These are phyloP conservation scores for Neotoxoptera formosana DNA, from an alignment of 1,140 invertebrate genomes.

Conservation along the genomic window DNA sequence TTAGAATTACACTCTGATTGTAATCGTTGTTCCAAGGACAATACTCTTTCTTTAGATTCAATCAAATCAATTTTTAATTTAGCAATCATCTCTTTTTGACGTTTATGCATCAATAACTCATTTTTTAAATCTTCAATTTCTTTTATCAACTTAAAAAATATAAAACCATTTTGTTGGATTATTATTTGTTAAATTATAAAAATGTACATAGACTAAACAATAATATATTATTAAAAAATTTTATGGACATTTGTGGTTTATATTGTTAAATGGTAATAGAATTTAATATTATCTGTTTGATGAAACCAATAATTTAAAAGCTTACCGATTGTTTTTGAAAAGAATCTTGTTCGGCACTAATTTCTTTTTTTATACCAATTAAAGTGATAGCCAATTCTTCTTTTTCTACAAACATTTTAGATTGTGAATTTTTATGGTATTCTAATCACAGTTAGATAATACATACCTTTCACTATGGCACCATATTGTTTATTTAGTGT, in stretches of 20 bases:
- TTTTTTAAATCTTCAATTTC: conserved; percentile 51
- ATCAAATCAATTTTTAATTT: conserved; percentile 45
- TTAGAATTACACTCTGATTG: conserved; percentile 35
- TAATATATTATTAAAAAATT: too few relatives aligned
- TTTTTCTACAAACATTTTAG: conserved; percentile 40
- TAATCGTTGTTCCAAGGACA: conserved; percentile 45
- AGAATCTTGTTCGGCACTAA: background rate
- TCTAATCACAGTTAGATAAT: background rate
- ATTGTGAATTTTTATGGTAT: background rate
- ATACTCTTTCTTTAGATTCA: conserved; percentile 49
- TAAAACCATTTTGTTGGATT: background rate
- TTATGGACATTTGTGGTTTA: too few relatives aligned
- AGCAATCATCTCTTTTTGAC: conserved; percentile 52
- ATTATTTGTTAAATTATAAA: too few relatives aligned
- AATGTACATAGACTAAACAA: too few relatives aligned
- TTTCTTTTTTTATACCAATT: conserved; percentile 39
- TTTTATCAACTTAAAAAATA: conserved; percentile 28
- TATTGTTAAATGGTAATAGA: background rate
- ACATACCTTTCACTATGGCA: conserved; percentile 25
- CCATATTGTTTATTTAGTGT: conserved; percentile 37
- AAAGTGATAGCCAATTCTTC: conserved; percentile 45
- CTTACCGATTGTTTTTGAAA: conserved; percentile 34
- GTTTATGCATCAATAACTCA: conserved; percentile 26
- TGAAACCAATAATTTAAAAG: background rate
- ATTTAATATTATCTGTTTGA: background rate